Evolutionary conservation across 2,797 vertebrate genomes (phyloP).

Genomic region (Vultur gryphus): DNA sequence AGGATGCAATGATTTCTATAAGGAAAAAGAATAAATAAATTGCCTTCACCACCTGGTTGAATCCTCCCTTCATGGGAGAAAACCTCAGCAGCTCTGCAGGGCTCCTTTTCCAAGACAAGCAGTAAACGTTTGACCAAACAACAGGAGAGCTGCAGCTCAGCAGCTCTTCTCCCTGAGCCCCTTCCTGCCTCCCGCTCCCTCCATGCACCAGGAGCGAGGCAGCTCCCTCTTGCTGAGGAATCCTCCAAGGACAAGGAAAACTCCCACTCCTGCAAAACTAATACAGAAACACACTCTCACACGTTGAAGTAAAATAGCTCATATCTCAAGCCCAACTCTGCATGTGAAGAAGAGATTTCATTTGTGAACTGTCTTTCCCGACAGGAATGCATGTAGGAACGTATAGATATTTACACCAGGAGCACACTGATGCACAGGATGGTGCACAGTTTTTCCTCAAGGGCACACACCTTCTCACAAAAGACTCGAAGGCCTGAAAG

Average conservation of each 20-base stretch:
- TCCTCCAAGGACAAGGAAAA: background rate
- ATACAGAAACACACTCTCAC: background rate
- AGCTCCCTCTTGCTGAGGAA: background rate
- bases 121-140: background rate
- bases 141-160: background rate
- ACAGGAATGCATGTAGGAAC: background rate
- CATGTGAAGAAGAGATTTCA: background rate
- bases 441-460: background rate
- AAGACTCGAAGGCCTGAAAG: conserved; percentile 94
- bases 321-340: background rate
- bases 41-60: background rate
- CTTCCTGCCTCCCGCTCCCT: background rate
- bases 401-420: background rate
- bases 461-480: conserved; percentile 84
- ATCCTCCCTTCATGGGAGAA: background rate
- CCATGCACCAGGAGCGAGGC: fast-evolving
- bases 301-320: background rate
- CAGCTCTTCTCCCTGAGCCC: background rate
- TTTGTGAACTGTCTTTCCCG: background rate
- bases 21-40: background rate
- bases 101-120: background rate
- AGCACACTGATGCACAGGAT: background rate
- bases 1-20: background rate
- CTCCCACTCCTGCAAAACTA: background rate
- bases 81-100: background rate